Evolutionary conservation across 2,797 vertebrate species (phyloP), one percentile per base, ranked within the genome.

Genomic region (Scomberomorus guttatus): DNA sequence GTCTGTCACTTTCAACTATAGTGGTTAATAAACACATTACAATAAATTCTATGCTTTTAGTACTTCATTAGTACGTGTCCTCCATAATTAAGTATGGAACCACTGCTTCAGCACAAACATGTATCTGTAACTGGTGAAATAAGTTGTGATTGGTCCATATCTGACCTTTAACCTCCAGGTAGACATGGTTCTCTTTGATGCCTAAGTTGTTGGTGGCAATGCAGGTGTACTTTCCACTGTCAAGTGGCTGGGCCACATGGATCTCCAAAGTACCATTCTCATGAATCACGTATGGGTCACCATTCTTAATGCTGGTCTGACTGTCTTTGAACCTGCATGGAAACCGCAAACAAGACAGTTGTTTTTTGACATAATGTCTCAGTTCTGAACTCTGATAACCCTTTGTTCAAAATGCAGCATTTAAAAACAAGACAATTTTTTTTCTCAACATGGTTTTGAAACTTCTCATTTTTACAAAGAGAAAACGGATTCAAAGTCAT

Each of bases 201-300:
- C 97, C 98, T 71, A 98, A 94, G 87, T 95, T 95, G 94, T 99
- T 99, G 67, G 95, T 95, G 87, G 97, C 98, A 48, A 98, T 94
- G 92, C 98, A 99, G 0, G 97, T 99, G 78, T 98, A 99, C 20
- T 95, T 97, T 37, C 97, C 98, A 7, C 95, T 93, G 87, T 96
- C 96, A 22, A 92, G 75, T 15, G 94, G 94, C 65, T 98, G 97
- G 51, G 97, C 97, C 82, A 96, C 95, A 0, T 94, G 94, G 78
- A 99, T 97, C 94, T 98, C 97, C 91, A 99, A 89, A 3, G 97
- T 97, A n/a, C 98, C 98, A 0, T 99, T 98, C 55, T 96, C 93
- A 82, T 98, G 96, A 83, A 98, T 96, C 87, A 97, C n/a, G 3
- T 97, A 98, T 1, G 90, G 90, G 84, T 96, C 96, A n/a, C 92